Evolutionary conservation across 2,113 vertebrate species (phyloP), one percentile per base, ranked within the genome.

Genomic region (Illadopsis cleaveri): DNA sequence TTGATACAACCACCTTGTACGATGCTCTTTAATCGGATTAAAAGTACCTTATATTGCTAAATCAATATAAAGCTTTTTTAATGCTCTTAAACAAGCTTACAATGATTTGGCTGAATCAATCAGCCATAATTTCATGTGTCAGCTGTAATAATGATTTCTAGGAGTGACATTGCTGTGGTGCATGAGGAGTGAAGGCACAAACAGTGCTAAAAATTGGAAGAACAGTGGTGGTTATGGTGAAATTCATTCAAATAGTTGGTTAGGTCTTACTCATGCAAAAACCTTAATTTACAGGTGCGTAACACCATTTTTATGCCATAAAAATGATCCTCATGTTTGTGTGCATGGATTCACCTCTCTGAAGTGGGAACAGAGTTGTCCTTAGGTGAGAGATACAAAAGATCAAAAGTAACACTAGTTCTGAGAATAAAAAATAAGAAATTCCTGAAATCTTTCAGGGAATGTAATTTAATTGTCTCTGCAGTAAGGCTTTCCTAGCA

Each of bases 1-100:
- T 70, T 80, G 78, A 90, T 93, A 50, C 64, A 78, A n/a, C 68
- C 88, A 76, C 92, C 82, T 90, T 82, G 48, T 75, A 60, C 15
- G n/a, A 61, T 69, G 88, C 65, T 92, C 69, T 84, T 94, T 89
- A 93, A 92, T 90, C 64, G 90, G 82, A 89, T 96, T 94, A 80
- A 89, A 94, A 93, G 68, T 82, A 80, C 84, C 66, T 85, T 80
- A 10, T 56, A 92, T 93, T 90, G 72, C 53, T 93, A 93, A 95
- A 97, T 97, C 90, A 92, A 92, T 96, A 53, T 86, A 90, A 89
- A 86, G 92, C 88, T 90, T 92, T 96, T 97, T 89, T 75, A 90
- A 96, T 95, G 79, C 50, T 92, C 88, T 94, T 93, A 88, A 96
- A 94, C 85, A 96, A 93, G 92, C 79, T 95, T 92, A 83, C 53